These are phyloP conservation scores for Callocephalon fimbriatum DNA, from an alignment of 2,113 vertebrate species.

Conservation along the genomic window DNA sequence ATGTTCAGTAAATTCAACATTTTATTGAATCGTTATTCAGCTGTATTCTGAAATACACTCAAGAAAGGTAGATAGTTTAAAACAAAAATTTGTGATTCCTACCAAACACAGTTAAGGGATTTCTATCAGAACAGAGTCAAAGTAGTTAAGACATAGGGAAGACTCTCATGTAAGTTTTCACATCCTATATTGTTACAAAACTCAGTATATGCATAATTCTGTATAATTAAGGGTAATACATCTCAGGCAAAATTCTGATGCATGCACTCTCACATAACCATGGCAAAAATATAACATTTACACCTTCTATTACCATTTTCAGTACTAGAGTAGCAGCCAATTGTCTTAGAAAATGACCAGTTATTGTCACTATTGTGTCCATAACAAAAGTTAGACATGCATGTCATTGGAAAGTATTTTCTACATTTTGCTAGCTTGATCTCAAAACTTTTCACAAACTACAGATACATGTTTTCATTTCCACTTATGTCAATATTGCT, in stretches of 20 bases:
- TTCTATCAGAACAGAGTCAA: neutral
- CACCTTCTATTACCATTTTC: neutral
- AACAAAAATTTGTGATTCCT: neutral
- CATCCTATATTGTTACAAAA: neutral
- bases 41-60: neutral
- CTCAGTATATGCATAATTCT: neutral
- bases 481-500: neutral
- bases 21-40: neutral
- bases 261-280: neutral
- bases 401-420: accelerated
- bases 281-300: accelerated
- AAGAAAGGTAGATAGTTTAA: neutral
- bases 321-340: neutral
- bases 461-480: neutral
- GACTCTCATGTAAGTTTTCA: neutral
- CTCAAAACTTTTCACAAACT: neutral
- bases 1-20: neutral
- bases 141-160: neutral
- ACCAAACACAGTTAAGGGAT: neutral
- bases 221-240: neutral
- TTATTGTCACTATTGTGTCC: neutral
- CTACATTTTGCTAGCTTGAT: neutral
- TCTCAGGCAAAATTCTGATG: neutral
- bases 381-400: neutral
- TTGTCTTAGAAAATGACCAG: neutral